Evolutionary conservation across 2,113 vertebrate species (phyloP).

Genomic region (Hemiprocne comata): DNA sequence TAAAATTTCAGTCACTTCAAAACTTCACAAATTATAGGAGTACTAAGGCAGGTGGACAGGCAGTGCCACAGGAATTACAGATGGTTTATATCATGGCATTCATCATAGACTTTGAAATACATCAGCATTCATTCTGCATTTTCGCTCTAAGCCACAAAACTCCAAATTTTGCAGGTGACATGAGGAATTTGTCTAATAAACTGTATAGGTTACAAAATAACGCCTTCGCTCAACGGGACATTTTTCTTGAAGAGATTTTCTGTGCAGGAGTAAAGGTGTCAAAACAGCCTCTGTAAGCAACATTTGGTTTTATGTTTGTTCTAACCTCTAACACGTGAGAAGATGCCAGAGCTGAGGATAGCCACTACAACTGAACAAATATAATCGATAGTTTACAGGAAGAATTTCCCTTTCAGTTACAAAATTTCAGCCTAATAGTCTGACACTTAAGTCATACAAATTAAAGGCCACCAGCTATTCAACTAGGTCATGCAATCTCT

Average conservation of each 20-base stretch:
- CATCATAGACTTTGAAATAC: neutral
- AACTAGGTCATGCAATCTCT: neutral
- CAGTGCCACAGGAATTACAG: neutral
- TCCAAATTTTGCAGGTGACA: neutral
- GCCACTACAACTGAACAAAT: neutral
- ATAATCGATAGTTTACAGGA: neutral
- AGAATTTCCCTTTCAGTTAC: neutral
- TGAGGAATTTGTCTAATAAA: neutral
- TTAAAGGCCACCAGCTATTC: neutral
- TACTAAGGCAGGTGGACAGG: neutral
- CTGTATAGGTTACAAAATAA: neutral
- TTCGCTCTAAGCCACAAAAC: neutral
- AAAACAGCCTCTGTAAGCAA: neutral
- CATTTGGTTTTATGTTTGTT: neutral
- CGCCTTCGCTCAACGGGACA: neutral
- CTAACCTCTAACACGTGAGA: neutral
- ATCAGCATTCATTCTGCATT: neutral
- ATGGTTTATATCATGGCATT: neutral
- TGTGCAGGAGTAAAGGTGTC: neutral
- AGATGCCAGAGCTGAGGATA: neutral
- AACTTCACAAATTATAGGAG: neutral
- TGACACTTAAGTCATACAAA: neutral
- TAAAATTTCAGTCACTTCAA: neutral
- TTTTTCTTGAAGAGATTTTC: neutral
- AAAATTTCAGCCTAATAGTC: neutral